Base-by-base conservation (phyloP, 2,888 invertebrate genomes). In the Temnothorax ravouxi region DNA sequence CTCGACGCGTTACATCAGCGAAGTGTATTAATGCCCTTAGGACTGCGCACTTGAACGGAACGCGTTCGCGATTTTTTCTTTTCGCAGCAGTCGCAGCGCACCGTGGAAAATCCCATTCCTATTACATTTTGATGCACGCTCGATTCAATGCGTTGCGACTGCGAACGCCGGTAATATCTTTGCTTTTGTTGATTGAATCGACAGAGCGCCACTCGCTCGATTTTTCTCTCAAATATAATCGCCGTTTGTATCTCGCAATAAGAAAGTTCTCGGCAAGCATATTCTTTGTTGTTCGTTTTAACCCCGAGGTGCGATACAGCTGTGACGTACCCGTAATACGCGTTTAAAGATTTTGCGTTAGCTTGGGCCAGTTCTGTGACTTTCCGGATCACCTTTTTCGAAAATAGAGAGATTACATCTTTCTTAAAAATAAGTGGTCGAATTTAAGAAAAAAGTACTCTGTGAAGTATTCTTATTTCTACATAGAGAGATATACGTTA, bases 141-240 rank as follows among this genome's bases (percentile, higher is more conserved):
- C 74, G 59, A 77, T 80, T 85, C 75, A 75, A 61, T 62, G 61
- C 72, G 21, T 34, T 71, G 59, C 56, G 47, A 76, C 38, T 56
- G 61, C 15, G 38, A 44, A 59, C 74, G 44, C 18, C 62, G 76
- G 59, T 76, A 61, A 85, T 86, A 86, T 80, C 61, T 47, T 29
- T 34, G 66, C 41, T 56, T 84, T 84, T 80, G 66, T 84, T 44
- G 67, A 62, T 64, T 56, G 66, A 38, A 69, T 61, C 38, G 77
- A 75, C 77, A 83, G 34, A 66, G 34, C 72, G 52, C 77, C 41
- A 52, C 41, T 62, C 41, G 44, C 44, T 62, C 77, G 52, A 81
- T 80, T 80, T 80, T 72, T 80, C 79, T 80, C 47, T 80, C 79
- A 80, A 72, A 72, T 72, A 80, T 80, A 80, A 80, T 71, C 79